Percentiles rank a stretch among this genome's conserved stretches.
phyloP scores from a whole-genome alignment of 2,113 vertebrate genomes.

The Vombatus ursinus region DNA sequence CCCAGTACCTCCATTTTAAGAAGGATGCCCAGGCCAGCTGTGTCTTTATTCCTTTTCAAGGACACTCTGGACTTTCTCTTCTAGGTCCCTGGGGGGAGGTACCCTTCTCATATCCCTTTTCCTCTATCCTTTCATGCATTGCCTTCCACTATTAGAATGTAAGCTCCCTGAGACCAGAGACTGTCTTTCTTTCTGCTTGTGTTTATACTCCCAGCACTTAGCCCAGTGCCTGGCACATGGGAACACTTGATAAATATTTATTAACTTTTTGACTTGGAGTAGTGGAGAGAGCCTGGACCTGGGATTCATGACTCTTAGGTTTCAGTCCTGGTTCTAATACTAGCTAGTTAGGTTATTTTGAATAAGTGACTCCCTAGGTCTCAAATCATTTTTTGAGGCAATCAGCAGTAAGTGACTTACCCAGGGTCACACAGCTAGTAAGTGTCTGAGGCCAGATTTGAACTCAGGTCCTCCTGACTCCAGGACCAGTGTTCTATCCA shows the following conservation, averaged over 20 bases:
- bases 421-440: background rate
- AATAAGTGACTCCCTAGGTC: background rate
- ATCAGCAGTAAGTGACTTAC: background rate
- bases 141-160: background rate
- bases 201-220: background rate
- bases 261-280: background rate
- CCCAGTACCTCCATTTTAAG: background rate
- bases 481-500: background rate
- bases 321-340: background rate
- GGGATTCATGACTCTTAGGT: background rate
- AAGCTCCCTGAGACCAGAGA: background rate
- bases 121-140: background rate
- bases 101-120: background rate
- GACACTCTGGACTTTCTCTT: background rate
- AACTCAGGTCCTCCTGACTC: background rate
- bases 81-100: background rate
- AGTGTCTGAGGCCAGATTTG: background rate
- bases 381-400: background rate
- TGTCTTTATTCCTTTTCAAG: background rate
- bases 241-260: background rate
- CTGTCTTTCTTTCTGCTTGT: background rate
- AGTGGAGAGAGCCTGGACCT: background rate
- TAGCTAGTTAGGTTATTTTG: background rate
- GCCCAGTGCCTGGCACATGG: no score
- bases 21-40: background rate